These are phyloP conservation scores for Acanthosepion esculentum DNA, from an alignment of 2,888 invertebrate species.

Conservation along the genomic window DNA sequence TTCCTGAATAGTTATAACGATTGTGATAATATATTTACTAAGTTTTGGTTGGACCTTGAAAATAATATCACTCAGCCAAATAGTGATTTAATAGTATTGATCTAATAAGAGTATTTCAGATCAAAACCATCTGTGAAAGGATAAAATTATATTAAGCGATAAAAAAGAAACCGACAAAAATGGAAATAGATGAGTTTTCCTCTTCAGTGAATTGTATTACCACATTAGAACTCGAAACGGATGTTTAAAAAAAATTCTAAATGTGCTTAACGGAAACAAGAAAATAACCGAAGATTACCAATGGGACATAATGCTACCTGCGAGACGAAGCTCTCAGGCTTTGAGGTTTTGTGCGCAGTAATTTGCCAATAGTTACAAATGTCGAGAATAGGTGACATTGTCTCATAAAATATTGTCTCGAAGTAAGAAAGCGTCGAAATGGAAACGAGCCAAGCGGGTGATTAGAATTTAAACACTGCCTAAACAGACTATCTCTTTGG, in stretches of 20 bases:
- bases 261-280: neutral
- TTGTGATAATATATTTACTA: no score
- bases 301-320: neutral
- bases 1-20: no score
- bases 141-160: no score
- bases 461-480: neutral
- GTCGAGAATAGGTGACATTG: neutral
- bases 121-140: no score
- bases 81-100: no score
- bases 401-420: neutral
- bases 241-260: neutral
- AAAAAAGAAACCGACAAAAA: no score
- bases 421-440: neutral
- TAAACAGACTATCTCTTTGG: neutral
- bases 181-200: no score
- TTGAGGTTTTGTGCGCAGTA: neutral
- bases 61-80: no score
- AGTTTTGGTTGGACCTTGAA: no score
- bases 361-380: neutral
- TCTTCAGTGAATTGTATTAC: neutral
- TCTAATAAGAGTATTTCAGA: no score
- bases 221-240: neutral
- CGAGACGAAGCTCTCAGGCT: neutral
- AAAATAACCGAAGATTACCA: neutral
- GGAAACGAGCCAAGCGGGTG: neutral